Percentiles rank a stretch among this genome's conserved stretches.
phyloP scores from a whole-genome alignment of 2,113 vertebrate species.

The Ovis canadensis region DNA sequence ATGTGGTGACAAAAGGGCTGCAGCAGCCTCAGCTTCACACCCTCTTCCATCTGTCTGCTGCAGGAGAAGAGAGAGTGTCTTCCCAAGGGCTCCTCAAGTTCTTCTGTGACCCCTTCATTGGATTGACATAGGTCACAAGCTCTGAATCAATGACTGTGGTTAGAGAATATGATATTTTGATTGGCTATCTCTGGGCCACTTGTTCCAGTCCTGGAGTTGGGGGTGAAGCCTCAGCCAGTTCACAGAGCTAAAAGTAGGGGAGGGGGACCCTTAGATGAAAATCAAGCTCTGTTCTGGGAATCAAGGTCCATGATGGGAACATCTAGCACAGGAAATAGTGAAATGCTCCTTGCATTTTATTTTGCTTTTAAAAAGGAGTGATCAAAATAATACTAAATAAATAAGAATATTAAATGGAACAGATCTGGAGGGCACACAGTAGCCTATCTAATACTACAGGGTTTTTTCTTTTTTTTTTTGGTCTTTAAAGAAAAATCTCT shows the following conservation, averaged over 20 bases:
- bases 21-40: background rate
- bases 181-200: background rate
- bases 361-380: background rate
- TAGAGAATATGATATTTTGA: background rate
- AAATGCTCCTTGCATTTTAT: background rate
- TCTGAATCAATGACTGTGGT: background rate
- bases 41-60: background rate
- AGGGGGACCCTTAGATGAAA: background rate
- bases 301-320: background rate
- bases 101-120: background rate
- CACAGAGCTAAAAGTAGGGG: background rate
- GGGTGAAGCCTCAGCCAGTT: background rate
- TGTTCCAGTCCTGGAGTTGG: background rate
- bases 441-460: background rate
- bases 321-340: background rate
- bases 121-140: background rate
- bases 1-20: fast-evolving
- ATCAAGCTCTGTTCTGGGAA: background rate
- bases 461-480: background rate
- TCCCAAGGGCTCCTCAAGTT: background rate
- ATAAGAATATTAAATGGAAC: background rate
- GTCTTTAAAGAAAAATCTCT: background rate
- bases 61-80: background rate
- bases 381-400: background rate
- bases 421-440: background rate